Evolutionary conservation across 2,797 vertebrate species (phyloP), one percentile per base, ranked within the genome.

Genomic region (Bucorvus abyssinicus): DNA sequence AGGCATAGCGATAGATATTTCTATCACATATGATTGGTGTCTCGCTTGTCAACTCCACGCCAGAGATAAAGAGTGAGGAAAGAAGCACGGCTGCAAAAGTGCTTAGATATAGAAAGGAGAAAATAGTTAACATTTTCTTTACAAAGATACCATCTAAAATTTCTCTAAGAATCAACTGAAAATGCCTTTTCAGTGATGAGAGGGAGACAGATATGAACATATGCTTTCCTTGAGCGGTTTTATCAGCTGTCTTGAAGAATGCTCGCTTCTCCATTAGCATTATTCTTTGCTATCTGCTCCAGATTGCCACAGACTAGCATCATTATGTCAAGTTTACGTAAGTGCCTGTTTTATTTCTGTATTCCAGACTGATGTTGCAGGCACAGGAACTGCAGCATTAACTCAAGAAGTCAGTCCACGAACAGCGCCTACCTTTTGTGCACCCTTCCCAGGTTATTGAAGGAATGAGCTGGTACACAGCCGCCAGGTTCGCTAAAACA

Each of bases 101-200:
- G 74, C 44, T 95, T 87, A 71, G 77, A 67, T 91, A 79, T 18
- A 49, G 36, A 81, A 84, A 83, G 52, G 67, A 89, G 91, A 94
- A 75, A 40, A 32, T 23, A 81, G 55, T 59, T 90, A 76, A 40
- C 12, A 29, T 88, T 76, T 92, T 91, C 56, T 81, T 86, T 64
- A 52, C 24, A 78, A 84, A 92, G 87, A 95, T 96, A 89, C 4
- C 4, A 91, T 96, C 93, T 76, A 75, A 91, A 87, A 91, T 74
- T 87, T 84, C 74, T 86, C 36, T 36, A 56, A 68, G 61, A 84
- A 81, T 73, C 60, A 84, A 70, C 29, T 81, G 42, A 26, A 93
- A 96, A 82, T 74, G 79, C 52, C 26, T 93, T 86, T 90, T 49
- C 60, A 78, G 56, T 45, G 49, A 56, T 80, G 45, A 55, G 23